These are phyloP conservation scores for Cassiopea xamachana DNA, from an alignment of 30 jellyfish, hydroid and myxozoan genomes.

Conservation along the genomic window DNA sequence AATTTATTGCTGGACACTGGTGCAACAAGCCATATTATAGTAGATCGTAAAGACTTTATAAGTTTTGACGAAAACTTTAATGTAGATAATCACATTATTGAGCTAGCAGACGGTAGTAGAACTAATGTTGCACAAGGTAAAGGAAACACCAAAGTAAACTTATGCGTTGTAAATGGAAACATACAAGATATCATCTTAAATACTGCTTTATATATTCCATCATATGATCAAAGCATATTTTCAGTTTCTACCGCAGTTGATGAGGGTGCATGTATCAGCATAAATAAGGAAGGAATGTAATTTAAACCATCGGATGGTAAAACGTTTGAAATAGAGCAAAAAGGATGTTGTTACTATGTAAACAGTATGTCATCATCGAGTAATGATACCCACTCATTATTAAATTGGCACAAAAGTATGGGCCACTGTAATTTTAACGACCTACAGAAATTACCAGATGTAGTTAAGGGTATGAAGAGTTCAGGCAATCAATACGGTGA, in stretches of 20 bases:
- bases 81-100: conserved; percentile 44
- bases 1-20: background rate
- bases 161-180: conserved; percentile 24
- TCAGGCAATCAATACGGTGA: conserved; percentile 23
- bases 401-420: conserved; percentile 54
- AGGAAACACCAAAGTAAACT: conserved; percentile 37
- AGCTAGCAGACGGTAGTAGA: conserved; percentile 74
- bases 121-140: conserved; percentile 34
- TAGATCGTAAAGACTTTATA: conserved; percentile 7
- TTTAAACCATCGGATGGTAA: conserved; percentile 24
- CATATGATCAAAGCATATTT: conserved; percentile 7
- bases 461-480: conserved; percentile 74
- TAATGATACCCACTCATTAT: background rate
- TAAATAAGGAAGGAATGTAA: background rate
- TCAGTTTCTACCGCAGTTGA: conserved; percentile 5
- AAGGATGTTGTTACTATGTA: conserved; percentile 41
- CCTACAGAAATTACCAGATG: conserved; percentile 57
- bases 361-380: conserved; percentile 14
- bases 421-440: conserved; percentile 73
- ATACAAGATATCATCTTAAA: conserved; percentile 12
- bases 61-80: conserved; percentile 34
- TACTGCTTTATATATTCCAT: conserved; percentile 6
- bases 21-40: background rate
- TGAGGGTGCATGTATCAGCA: conserved; percentile 1
- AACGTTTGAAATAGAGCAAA: conserved; percentile 36